These are phyloP conservation scores for Sebastes aleutianus DNA, from an alignment of 2,797 vertebrate genomes.

Conservation along the genomic window DNA sequence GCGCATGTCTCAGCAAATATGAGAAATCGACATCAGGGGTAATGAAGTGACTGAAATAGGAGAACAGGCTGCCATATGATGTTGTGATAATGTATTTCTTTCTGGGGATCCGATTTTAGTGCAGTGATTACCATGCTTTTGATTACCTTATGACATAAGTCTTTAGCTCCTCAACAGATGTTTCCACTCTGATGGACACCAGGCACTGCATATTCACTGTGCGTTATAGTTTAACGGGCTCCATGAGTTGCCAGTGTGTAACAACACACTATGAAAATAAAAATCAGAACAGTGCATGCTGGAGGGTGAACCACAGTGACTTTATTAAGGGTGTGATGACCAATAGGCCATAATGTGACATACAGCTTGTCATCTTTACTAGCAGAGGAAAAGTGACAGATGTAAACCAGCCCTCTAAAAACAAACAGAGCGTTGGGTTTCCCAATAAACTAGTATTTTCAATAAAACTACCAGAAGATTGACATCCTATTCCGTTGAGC, in stretches of 20 bases:
- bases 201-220: constrained; percentile 2
- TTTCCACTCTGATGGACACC: constrained; percentile 29
- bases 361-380: constrained; percentile 31
- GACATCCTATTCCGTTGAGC: constrained; percentile 46
- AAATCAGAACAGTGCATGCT: neutral
- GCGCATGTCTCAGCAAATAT: constrained; percentile 74
- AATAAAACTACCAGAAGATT: constrained; percentile 42
- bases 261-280: neutral
- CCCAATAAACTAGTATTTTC: constrained; percentile 17
- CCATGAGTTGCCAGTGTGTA: neutral
- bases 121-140: constrained; percentile 61
- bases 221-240: neutral
- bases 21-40: constrained; percentile 71
- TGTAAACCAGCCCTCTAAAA: constrained; percentile 31
- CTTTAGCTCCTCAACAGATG: constrained; percentile 50
- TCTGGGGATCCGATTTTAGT: constrained; percentile 51
- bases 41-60: constrained; percentile 75
- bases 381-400: constrained; percentile 22
- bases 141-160: constrained; percentile 53
- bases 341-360: constrained; percentile 26
- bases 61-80: constrained; percentile 46
- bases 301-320: neutral
- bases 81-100: constrained; percentile 59
- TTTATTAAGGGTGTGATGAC: constrained; percentile 38
- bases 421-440: neutral